Percentiles rank a stretch among this genome's conserved stretches.
These are phyloP conservation scores for Garra rufa DNA, from an alignment of 2,113 vertebrate genomes.

Conservation along the genomic window DNA sequence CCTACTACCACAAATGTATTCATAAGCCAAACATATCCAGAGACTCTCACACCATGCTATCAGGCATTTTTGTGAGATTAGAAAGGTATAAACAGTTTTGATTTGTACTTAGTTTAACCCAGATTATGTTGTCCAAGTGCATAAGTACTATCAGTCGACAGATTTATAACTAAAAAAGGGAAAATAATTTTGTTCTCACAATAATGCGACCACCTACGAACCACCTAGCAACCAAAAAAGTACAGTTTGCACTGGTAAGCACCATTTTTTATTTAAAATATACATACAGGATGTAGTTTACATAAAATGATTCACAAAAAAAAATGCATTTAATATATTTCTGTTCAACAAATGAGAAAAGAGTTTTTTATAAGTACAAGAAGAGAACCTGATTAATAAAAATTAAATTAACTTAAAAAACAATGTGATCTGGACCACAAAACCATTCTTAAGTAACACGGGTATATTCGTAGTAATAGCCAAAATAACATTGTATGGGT, in stretches of 20 bases:
- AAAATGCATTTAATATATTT: neutral
- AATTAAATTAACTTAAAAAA: neutral
- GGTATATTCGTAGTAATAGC: too few relatives aligned
- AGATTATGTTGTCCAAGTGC: slow-evolving; percentile 2
- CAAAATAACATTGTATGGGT: too few relatives aligned
- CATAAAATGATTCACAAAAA: neutral
- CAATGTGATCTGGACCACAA: too few relatives aligned
- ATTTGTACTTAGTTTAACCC: slow-evolving; percentile 4
- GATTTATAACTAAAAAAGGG: neutral
- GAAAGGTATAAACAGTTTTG: neutral
- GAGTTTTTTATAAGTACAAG: neutral
- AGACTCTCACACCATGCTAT: neutral
- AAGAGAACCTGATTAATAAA: neutral
- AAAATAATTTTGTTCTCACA: neutral
- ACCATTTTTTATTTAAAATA: neutral
- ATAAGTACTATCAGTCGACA: neutral
- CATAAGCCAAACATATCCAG: neutral
- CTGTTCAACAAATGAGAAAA: neutral
- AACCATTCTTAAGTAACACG: too few relatives aligned
- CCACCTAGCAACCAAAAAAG: neutral
- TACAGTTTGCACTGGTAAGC: neutral
- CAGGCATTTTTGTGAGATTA: slow-evolving; percentile 23
- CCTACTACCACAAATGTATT: slow-evolving; percentile 1
- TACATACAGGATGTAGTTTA: neutral
- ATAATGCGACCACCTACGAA: neutral